Conservation (phyloP, 2,797 vertebrate genomes). For the Poeciliopsis turneri region DNA sequence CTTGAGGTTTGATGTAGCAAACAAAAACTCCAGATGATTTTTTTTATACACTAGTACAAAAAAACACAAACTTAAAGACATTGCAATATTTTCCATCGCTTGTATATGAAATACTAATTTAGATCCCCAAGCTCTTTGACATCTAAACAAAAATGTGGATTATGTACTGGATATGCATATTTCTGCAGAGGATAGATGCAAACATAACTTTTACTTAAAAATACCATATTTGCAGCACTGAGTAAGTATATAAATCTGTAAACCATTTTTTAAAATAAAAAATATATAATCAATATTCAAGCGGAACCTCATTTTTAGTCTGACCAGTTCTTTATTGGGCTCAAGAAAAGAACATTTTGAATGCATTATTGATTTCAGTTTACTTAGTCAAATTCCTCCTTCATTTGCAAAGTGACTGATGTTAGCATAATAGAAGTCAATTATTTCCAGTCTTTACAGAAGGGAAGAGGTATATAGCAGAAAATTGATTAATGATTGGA, state of each 20-base stretch:
- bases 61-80: neutral
- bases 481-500: constrained; percentile 16
- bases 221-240: neutral
- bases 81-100: neutral
- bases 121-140: neutral
- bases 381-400: neutral
- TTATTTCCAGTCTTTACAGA: neutral
- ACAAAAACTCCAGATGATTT: neutral
- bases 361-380: constrained; percentile 23
- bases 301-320: neutral
- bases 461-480: constrained; percentile 6
- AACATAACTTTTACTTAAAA: neutral
- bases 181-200: neutral
- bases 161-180: neutral
- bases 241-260: neutral
- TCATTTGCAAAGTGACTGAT: constrained; percentile 16
- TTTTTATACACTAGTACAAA: neutral
- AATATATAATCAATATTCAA: constrained; percentile 21
- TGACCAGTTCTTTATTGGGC: constrained; percentile 42
- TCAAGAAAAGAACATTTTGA: constrained; percentile 3
- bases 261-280: neutral
- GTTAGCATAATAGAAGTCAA: constrained; percentile 12
- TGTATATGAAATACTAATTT: neutral
- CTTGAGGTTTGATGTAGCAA: neutral
- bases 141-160: neutral